Evolutionary conservation across 2,113 vertebrate genomes (phyloP).

Genomic region (Panurus biarmicus): DNA sequence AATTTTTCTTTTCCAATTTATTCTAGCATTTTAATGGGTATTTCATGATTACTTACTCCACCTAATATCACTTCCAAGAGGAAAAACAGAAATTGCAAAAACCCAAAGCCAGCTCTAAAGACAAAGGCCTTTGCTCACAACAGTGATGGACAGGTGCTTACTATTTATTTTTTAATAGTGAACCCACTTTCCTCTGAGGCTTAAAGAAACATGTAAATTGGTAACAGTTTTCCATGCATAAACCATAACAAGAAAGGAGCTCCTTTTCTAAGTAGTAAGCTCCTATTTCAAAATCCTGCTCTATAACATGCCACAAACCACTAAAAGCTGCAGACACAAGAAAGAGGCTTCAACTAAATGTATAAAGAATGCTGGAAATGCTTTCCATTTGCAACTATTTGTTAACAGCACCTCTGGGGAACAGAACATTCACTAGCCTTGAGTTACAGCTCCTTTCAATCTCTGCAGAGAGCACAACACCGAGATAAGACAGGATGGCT

Average conservation of each 20-base stretch:
- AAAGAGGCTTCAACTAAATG: background rate
- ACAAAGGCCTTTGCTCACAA: background rate
- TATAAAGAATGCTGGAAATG: background rate
- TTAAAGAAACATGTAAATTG: constrained; percentile 33
- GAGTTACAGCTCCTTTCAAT: constrained; percentile 13
- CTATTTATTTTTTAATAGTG: background rate
- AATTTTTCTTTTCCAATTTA: background rate
- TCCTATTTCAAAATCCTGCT: constrained; percentile 22
- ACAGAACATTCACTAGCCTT: background rate
- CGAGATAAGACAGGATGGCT: background rate
- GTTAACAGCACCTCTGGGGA: constrained; percentile 3
- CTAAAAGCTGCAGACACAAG: background rate
- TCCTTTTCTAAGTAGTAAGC: background rate
- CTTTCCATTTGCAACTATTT: background rate
- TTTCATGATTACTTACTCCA: background rate
- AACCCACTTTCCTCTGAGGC: background rate
- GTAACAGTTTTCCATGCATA: background rate
- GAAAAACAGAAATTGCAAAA: background rate
- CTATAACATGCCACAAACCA: background rate
- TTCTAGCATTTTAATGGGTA: background rate
- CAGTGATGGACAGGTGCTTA: background rate
- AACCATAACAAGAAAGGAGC: background rate
- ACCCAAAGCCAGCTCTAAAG: background rate
- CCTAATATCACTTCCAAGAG: background rate
- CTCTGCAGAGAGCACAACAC: background rate